Evolutionary conservation across 2,888 invertebrate genomes (phyloP), one percentile per base, ranked within the genome.

Genomic region (Cephalotes varians): DNA sequence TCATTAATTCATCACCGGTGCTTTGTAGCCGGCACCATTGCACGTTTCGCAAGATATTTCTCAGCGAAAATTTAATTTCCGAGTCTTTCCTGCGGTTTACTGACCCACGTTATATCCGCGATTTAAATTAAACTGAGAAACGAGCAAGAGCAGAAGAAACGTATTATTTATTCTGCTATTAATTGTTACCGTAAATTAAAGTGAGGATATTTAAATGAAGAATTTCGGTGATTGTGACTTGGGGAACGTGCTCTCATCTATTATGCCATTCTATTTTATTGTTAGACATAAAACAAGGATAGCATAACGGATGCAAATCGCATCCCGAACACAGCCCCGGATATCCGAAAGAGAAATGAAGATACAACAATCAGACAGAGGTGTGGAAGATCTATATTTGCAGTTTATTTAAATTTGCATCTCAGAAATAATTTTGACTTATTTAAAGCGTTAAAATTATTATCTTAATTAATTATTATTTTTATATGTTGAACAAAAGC

Each of bases 121-220:
- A 81, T 67, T 81, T 81, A 81, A 65, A 81, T 81, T 81, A 81
- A 79, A 31, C 25, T 37, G 25, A 25, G n/a, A 28, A 62, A 64
- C 44, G 25, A 21, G 12, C 25, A 51, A 54, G 21, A 34, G 15
- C 15, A 37, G 21, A 44, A 37, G 9, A 15, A 51, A 47, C 34
- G 12, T 37, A 62, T 25, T 73, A 28, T 56, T 44, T 40, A 72
- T 56, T 6, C n/a, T 2, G 9, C 44, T 49, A 31, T 69, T 49
- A 34, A 34, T 51, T 51, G 37, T 62, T 28, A 31, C 12, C 18
- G 12, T 6, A 7, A 3, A 2, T 73, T 73, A 15, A n/a, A n/a
- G 44, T 58, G 40, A 25, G 40, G 18, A 40, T 71, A 56, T 15
- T n/a, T n/a, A n/a, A n/a, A n/a, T n/a, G n/a, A n/a, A n/a, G n/a